Evolutionary conservation across 2,888 invertebrate genomes (phyloP), one percentile per base, ranked within the genome.

Genomic region (Drosophila cognata): DNA sequence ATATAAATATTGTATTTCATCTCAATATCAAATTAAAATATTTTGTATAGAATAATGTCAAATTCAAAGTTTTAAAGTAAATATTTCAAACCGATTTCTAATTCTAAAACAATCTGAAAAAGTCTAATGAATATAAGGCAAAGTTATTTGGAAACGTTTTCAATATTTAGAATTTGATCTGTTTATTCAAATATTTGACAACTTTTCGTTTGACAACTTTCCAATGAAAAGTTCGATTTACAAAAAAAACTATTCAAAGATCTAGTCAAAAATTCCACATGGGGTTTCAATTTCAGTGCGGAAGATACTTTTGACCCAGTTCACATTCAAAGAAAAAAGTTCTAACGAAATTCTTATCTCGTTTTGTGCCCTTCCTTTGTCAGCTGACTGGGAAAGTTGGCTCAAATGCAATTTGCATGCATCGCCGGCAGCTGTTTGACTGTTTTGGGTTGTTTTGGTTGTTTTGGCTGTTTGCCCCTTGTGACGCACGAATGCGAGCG

Each of bases 341-440:
- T 46, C 25, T 58, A 72, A 25, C 25, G 18, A 31, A 55, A 43
- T 59, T 57, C 53, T 70, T 58, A 68, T 29, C 61, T 62, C 35
- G 28, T 25, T 71, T 57, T 51, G 62, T 53, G 38, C 38, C 29
- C 46, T 46, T 36, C 71, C 53, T 61, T 59, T 62, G 74, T 79
- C 71, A 73, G 82, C 84, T 81, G 79, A 81, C 71, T 67, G 52
- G 21, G 25, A 55, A 50, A 52, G 50, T 56, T 68, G 55, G 21
- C 56, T 33, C 56, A 63, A 71, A 43, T 75, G 71, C 71, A 78
- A 84, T 81, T 84, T 84, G 85, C 82, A 76, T 84, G 78, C 77
- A 81, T 61, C 29, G 60, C 60, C 52, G 51, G 70, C 63, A 59
- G 63, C 29, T 57, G 43, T 21, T 57, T 21, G 46, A 46, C 46